Base-by-base conservation (phyloP, 1,140 invertebrate genomes). In the Aphaenogaster rudis region DNA sequence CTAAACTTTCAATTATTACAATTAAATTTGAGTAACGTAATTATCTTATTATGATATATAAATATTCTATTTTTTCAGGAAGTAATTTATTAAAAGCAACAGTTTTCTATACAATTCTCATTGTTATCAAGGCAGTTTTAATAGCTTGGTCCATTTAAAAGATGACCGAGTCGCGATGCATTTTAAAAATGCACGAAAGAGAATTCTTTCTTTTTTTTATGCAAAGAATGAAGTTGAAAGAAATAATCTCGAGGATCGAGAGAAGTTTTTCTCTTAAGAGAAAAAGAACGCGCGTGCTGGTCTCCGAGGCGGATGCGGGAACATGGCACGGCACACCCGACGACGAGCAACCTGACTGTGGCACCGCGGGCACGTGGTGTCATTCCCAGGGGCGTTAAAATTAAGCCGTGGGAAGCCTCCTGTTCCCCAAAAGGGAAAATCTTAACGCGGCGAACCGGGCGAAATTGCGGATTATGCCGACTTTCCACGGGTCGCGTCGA, bases 401-500 rank as follows among this genome's bases (percentile, higher is more conserved):
- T 92, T 90, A 92, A 92, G 91, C 88, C 67, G 72, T 45, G 39
- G 42, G 64, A 66, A 84, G 84, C 87, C 59, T 59, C 36, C 66
- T 63, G 66, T 54, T 48, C 54, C 88, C 71, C 17, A 84, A 72
- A 86, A 72, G 67, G 63, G 86, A 42, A 88, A 87, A 92, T 92
- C 87, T 92, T 91, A 86, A 67, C 78, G 79, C 67, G 81, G 66
- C 80, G 90, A 87, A 88, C 76, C 90, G 84, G 45, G 64, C 80
- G 77, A 91, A 92, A 92, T 92, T 92, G 87, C 87, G 90, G 90
- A 92, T 92, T 92, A 92, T 84, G 50, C 87, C 28, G 78, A 88
- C 78, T 86, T 86, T 74, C 84, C 61, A 36, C 48, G 59, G 61
- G 33, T 64, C 48, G 21, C 50, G 17, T 57, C 45, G 61, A 52